phyloP scores from a whole-genome alignment of 2,888 invertebrate genomes.

The Hofmannophila pseudospretella region DNA sequence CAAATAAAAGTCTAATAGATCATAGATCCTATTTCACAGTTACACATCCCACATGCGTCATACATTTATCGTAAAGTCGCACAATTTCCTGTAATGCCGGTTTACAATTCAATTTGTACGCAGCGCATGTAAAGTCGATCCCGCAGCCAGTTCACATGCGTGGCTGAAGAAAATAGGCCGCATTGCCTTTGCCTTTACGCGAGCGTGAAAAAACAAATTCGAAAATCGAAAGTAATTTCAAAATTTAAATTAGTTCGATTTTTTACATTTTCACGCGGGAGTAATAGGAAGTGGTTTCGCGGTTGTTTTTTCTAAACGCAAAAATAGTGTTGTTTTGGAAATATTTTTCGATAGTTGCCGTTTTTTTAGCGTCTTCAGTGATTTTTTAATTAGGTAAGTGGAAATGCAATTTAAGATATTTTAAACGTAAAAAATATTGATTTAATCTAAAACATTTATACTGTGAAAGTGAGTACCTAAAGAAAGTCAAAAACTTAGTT shows the following conservation, averaged over 20 bases:
- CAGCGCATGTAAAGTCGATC: slow-evolving; percentile 22
- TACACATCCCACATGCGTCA: slow-evolving; percentile 30
- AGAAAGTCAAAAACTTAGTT: too few relatives aligned
- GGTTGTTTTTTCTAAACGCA: neutral
- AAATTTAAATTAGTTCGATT: slow-evolving; percentile 28
- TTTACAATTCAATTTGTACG: slow-evolving; percentile 17
- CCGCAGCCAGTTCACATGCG: slow-evolving; percentile 45
- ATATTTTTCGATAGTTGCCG: neutral
- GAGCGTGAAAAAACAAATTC: slow-evolving; percentile 31
- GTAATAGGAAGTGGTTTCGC: neutral
- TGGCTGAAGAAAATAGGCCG: slow-evolving; percentile 62
- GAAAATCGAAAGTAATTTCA: slow-evolving; percentile 35
- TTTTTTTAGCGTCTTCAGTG: neutral
- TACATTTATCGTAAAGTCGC: slow-evolving; percentile 20
- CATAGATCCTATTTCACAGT: neutral
- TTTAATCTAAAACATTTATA: too few relatives aligned
- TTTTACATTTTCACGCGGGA: slow-evolving; percentile 11
- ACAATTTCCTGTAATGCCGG: slow-evolving; percentile 34
- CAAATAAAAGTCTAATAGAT: too few relatives aligned
- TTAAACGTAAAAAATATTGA: too few relatives aligned
- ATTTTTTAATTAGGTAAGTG: neutral
- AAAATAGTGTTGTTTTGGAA: neutral
- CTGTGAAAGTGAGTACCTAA: too few relatives aligned
- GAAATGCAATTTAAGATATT: neutral
- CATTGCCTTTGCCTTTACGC: slow-evolving; percentile 36